Base-by-base conservation (phyloP, 2,888 invertebrate genomes). In the Bombylius discolor region DNA sequence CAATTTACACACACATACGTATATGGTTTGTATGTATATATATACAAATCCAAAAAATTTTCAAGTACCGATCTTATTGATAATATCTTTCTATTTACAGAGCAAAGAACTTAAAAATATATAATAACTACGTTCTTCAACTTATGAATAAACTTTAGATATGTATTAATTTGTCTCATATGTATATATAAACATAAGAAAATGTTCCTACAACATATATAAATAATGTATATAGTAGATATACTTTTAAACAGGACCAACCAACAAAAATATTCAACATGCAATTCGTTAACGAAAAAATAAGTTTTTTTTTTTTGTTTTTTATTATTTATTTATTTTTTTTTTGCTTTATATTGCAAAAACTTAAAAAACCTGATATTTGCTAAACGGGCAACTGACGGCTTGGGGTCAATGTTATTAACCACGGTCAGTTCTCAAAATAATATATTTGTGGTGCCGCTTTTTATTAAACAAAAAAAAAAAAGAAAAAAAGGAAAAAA, bases 401-500 rank as follows among this genome's bases (percentile, higher is more conserved):
- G 39, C 39, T 49, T 51, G 59, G 55, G 59, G 59, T 59, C 59
- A 59, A 59, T 57, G 59, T 51, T 57, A 57, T 59, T 59, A 57
- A 34, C 59, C 59, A 59, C 57, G 59, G 59, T 59, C 59, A 59
- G 59, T 59, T 49, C 57, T 57, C 51, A 53, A 59, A 59, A 57
- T 57, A 55, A 50, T 42, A 11, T 7, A 42, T 42, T 11, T 42
- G 39, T 11, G 39, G 8, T 11, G 39, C 12, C 11, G 39, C 11
- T 42, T 42, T 42, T 42, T 4, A 42, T 11, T 36, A 8, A 8
- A 23, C 23, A 23, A 23, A 36, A 36, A 8, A 36, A 8, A 36
- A 36, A 9, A 36, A 8, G 4, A 8, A 36, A 4, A 36, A 8
- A 36, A 1, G 9, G 4, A 36, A 8, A 36, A 9, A 36, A 8